Base-by-base conservation (phyloP, 2,888 invertebrate species). In the Lasiommata megera region DNA sequence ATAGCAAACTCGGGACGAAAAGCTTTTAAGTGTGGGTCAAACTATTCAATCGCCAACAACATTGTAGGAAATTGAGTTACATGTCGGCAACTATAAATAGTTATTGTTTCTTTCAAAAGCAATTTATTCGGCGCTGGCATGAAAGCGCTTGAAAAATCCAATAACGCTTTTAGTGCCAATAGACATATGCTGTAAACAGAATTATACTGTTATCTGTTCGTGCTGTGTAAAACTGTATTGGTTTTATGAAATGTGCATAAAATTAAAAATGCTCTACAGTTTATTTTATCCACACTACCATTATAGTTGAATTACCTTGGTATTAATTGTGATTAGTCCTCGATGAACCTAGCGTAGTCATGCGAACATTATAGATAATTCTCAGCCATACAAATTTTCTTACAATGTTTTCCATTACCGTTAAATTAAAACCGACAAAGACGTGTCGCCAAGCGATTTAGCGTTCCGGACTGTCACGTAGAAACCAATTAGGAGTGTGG, bases 141-240 rank as follows among this genome's bases (percentile, higher is more conserved):
- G 38, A 52, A 52, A 40, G 56, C 46, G 46, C 52, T 57, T 57
- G 52, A 57, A 57, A 52, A 52, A 52, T 57, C 28, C 52, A 57
- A 57, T 57, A 57, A 37, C 44, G 44, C 44, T 52, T 46, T 57
- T 52, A 57, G 52, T 57, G 44, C 46, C 51, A 34, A 46, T 44
- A 46, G 51, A 38, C 46, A 37, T 28, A 46, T 56, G 50, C 18
- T 31, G 46, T 52, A 52, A 57, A 51, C 51, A 56, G 44, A 51
- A 50, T 56, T 34, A 52, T 52, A 57, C 31, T 38, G 28, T 40
- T 28, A 40, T 18, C 1, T 11, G 18, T 28, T 2, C 37, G 9
- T 47, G 46, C 31, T 38, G 29, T 38, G 38, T 47, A 46, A 52
- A 29, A 52, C 34, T 52, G 18, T 52, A 57, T 52, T 38, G 31